Conservation (phyloP, 2,797 vertebrate genomes). For the Callimico goeldii region DNA sequence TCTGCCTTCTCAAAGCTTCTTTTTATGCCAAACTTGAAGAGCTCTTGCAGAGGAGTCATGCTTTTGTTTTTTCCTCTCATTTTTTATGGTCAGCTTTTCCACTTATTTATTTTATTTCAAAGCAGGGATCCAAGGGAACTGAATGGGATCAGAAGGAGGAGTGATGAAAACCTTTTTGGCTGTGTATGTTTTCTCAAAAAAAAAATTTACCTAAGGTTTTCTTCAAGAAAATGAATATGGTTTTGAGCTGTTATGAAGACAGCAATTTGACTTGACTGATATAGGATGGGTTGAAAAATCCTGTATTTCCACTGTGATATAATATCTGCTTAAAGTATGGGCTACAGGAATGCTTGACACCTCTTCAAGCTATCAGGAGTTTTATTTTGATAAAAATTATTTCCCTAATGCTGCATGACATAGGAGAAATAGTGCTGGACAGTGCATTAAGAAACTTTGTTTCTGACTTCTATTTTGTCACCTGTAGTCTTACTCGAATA, state of each 20-base stretch:
- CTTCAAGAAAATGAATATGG: neutral
- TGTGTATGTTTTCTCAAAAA: constrained; percentile 24
- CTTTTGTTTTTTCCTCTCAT: neutral
- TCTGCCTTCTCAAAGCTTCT: constrained; percentile 2
- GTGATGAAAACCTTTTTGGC: neutral
- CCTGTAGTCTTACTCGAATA: neutral
- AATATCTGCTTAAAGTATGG: neutral
- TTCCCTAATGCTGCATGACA: neutral
- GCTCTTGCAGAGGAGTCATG: neutral
- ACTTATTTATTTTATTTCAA: constrained; percentile 20
- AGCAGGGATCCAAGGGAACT: neutral
- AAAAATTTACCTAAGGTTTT: neutral
- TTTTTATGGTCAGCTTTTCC: neutral
- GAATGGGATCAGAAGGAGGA: neutral
- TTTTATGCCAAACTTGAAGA: neutral
- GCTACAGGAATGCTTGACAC: neutral
- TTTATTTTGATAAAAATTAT: constrained; percentile 30
- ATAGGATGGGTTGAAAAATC: neutral
- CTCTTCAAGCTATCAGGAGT: neutral
- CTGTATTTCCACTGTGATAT: neutral
- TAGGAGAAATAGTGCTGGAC: neutral
- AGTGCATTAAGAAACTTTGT: neutral
- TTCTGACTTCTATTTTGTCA: neutral
- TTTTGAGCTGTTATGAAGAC: neutral
- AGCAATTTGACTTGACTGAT: neutral